Conservation (phyloP, 1,140 invertebrate genomes). For the Druon quercuslanigerum region DNA sequence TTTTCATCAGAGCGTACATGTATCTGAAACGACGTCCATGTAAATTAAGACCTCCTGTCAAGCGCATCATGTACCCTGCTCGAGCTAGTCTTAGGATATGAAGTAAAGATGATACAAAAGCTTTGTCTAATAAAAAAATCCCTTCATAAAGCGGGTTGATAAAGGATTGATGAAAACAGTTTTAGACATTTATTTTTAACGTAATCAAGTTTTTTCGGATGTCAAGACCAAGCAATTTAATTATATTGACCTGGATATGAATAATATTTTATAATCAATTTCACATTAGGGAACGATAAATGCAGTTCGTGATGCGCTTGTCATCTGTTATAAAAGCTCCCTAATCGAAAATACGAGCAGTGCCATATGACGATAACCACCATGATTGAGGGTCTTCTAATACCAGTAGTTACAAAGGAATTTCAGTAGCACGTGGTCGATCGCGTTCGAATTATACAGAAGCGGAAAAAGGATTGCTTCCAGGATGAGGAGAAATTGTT, state of each 20-base stretch:
- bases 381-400: conserved; percentile 48
- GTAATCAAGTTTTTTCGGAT: no score
- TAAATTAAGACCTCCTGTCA: conserved; percentile 41
- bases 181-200: no score
- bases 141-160: no score
- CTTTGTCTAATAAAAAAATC: no score
- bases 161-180: no score
- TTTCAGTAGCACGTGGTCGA: conserved; percentile 48
- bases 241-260: neutral
- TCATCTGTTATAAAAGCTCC: conserved; percentile 39
- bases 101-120: neutral
- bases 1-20: conserved; percentile 45
- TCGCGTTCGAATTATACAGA: conserved; percentile 36
- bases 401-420: conserved; percentile 48
- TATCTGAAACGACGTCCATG: conserved; percentile 36
- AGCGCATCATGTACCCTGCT: conserved; percentile 8
- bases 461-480: conserved; percentile 46
- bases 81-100: neutral
- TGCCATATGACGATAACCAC: conserved; percentile 52
- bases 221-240: neutral
- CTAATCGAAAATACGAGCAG: conserved; percentile 38
- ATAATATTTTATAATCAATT: conserved; percentile 6
- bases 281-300: conserved; percentile 9
- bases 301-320: conserved; percentile 34
- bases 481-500: conserved; percentile 49